Percentiles rank a stretch among this genome's conserved stretches.
Evolutionary conservation across 2,888 invertebrate genomes (phyloP).

Genomic region (Thera obeliscata): DNA sequence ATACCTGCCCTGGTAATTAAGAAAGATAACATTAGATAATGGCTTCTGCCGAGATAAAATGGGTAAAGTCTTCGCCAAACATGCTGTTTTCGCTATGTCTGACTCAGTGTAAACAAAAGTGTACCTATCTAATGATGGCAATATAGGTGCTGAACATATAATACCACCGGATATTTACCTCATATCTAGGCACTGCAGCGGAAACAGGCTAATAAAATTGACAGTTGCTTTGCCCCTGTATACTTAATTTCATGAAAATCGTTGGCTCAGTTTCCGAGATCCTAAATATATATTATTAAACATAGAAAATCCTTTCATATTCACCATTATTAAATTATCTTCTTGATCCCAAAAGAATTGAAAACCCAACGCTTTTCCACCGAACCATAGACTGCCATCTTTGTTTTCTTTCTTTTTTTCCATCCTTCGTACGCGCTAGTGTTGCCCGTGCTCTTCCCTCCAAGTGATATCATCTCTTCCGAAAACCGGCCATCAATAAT

Average conservation of each 20-base stretch:
- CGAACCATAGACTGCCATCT: too few relatives aligned
- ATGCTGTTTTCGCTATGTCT: slow-evolving; percentile 77
- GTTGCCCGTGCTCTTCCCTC: too few relatives aligned
- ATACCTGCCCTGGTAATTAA: slow-evolving; percentile 72
- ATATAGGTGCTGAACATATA: slow-evolving; percentile 33
- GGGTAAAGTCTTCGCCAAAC: slow-evolving; percentile 69
- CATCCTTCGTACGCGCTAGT: too few relatives aligned
- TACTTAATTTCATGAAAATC: neutral
- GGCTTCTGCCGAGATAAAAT: slow-evolving; percentile 67
- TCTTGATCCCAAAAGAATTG: too few relatives aligned
- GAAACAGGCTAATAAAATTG: slow-evolving; percentile 49
- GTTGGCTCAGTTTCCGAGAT: too few relatives aligned
- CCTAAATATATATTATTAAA: too few relatives aligned
- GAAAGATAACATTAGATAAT: slow-evolving; percentile 79
- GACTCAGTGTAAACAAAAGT: slow-evolving; percentile 70
- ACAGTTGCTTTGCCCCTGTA: neutral
- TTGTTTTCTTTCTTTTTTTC: too few relatives aligned
- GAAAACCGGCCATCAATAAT: too few relatives aligned
- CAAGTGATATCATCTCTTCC: too few relatives aligned
- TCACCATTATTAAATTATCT: too few relatives aligned
- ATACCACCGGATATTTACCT: slow-evolving; percentile 69
- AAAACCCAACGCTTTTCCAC: too few relatives aligned
- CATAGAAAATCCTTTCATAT: too few relatives aligned
- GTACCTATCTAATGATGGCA: slow-evolving; percentile 48
- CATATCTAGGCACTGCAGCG: slow-evolving; percentile 48